Evolutionary conservation across 2,113 vertebrate genomes (phyloP), one percentile per base, ranked within the genome.

Genomic region (Phoenicopterus ruber): DNA sequence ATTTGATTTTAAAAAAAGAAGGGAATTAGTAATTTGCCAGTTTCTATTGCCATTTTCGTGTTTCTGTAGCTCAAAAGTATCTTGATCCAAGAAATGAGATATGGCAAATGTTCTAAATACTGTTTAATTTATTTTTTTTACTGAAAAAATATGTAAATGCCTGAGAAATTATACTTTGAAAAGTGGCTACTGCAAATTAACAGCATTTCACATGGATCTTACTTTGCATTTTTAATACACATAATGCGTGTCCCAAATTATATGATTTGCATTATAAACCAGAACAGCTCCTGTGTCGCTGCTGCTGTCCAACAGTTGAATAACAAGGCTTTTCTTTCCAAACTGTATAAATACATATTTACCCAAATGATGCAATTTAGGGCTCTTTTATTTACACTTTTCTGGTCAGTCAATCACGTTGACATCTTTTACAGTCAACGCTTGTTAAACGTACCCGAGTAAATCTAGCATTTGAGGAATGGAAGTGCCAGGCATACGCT

Each of bases 141-240:
- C 57, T 52, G 67, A 94, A 96, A 94, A 97, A 96, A 92, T 95
- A 94, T 95, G 96, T 96, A 96, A 97, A 97, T 97, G 94, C 54
- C 57, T 9, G 31, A 92, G 88, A 97, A 97, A 97, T 97, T 97
- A 97, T 65, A 96, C 88, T 97, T 96, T 95, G 95, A 95, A 93
- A 97, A 97, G 86, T 95, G 94, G 86, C 93, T 97, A 95, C 92
- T 94, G 96, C 95, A 94, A 96, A 97, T 98, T 92, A 97, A 95
- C 94, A 77, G 78, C 74, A 42, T 97, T 96, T 97, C 94, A 93
- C 88, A 95, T 87, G 92, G 96, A 93, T 96, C 92, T 97, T 91
- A 82, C 91, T 98, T 97, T 96, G 96, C 96, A 97, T 97, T 98
- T 97, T 97, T 98, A 97, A 97, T 97, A 94, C 93, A 94, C 91